Evolutionary conservation across 2,888 invertebrate genomes (phyloP).

Genomic region (Lottia gigantea): DNA sequence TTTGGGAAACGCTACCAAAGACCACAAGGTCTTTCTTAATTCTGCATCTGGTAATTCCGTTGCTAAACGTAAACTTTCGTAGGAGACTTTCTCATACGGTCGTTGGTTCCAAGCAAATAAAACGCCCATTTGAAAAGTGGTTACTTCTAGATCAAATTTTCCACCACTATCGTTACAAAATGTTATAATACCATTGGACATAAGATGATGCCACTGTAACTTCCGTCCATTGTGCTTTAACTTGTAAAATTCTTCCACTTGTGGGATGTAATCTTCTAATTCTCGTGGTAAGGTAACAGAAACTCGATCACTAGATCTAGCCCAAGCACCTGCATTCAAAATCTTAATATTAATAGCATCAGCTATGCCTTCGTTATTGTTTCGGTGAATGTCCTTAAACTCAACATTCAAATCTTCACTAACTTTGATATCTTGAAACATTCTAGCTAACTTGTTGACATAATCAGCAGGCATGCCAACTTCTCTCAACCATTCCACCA

Average conservation of each 20-base stretch:
- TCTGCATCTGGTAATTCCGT: conserved; percentile 97
- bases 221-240: conserved; percentile 97
- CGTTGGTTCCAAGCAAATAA: conserved; percentile 99
- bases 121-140: conserved; percentile 99
- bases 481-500: conserved; percentile 94
- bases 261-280: conserved; percentile 98
- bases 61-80: conserved; percentile 94
- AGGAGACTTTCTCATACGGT: conserved; percentile 90
- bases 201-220: conserved; percentile 98
- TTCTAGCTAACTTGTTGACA: conserved; percentile 96
- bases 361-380: conserved; percentile 75
- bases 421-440: conserved; percentile 94
- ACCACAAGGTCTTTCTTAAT: conserved; percentile 91
- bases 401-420: conserved; percentile 96
- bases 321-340: conserved; percentile 98
- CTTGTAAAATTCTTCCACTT: conserved; percentile 97
- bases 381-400: conserved; percentile 82
- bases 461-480: conserved; percentile 99
- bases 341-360: conserved; percentile 95
- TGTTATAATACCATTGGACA: conserved; percentile 98
- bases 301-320: conserved; percentile 89
- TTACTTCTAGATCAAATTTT: conserved; percentile 96
- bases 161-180: conserved; percentile 86
- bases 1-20: conserved; percentile 94
- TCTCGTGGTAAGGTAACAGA: conserved; percentile 96